Evolutionary conservation across 2,113 vertebrate species (phyloP).

Genomic region (Ranitomeya variabilis): DNA sequence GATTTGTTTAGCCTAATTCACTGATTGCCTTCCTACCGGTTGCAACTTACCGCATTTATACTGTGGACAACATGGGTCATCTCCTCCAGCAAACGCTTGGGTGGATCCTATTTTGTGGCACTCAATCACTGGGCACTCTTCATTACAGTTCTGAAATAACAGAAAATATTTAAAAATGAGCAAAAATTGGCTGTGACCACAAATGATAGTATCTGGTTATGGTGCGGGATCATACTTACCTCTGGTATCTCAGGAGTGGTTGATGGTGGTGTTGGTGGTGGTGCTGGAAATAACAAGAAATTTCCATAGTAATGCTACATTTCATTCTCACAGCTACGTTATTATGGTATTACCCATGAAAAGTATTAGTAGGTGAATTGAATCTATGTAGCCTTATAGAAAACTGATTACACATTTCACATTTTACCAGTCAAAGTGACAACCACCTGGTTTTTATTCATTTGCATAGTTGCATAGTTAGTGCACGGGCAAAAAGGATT

Average conservation of each 20-base stretch:
- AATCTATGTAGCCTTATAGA: neutral
- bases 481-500: too few relatives aligned
- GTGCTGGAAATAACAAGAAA: neutral
- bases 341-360: too few relatives aligned
- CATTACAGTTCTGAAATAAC: neutral
- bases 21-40: neutral
- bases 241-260: neutral
- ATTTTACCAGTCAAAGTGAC: too few relatives aligned
- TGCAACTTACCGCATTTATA: conserved; percentile 19
- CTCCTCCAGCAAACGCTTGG: neutral
- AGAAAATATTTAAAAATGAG: neutral
- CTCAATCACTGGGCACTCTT: neutral
- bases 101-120: neutral
- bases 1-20: neutral
- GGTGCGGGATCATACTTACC: neutral
- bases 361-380: neutral
- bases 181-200: too few relatives aligned
- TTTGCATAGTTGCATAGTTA: too few relatives aligned
- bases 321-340: neutral
- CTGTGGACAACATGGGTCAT: conserved; percentile 16
- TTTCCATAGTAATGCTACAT: too few relatives aligned
- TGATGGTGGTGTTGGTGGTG: neutral
- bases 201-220: neutral
- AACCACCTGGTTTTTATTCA: too few relatives aligned
- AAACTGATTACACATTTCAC: too few relatives aligned